These are phyloP conservation scores for Sebastes schlegelii DNA, from an alignment of 2,113 vertebrate genomes.

Conservation along the genomic window DNA sequence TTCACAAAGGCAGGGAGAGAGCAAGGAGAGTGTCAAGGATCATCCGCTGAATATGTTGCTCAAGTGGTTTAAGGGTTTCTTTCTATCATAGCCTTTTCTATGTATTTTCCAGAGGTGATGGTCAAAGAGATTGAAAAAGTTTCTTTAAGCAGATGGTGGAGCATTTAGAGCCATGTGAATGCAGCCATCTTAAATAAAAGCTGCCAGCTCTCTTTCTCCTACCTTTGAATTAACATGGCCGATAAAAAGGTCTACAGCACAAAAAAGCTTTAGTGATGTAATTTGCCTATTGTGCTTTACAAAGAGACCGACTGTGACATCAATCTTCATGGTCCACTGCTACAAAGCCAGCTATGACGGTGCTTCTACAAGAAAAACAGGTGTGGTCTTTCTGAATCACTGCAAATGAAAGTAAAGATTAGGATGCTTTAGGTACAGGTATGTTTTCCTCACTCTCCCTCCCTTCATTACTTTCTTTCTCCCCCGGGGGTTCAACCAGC, in stretches of 20 bases:
- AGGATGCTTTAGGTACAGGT: conserved; percentile 24
- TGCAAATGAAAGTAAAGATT: conserved; percentile 39
- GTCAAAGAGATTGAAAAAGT: conserved; percentile 16
- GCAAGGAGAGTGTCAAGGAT: conserved; percentile 21
- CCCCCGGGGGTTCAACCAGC: conserved; percentile 45
- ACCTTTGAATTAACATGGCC: conserved; percentile 34
- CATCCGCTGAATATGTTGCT: conserved; percentile 5
- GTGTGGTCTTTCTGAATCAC: conserved; percentile 17
- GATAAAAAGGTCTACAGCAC: conserved; percentile 38
- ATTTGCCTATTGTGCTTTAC: conserved; percentile 18
- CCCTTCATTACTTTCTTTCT: conserved; percentile 27
- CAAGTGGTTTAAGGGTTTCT: conserved; percentile 8
- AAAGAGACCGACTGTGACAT: conserved; percentile 7
- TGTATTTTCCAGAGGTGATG: conserved; percentile 3
- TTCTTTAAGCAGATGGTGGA: conserved; percentile 1
- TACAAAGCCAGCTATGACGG: conserved; percentile 9
- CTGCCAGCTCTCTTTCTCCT: conserved; percentile 29
- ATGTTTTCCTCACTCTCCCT: conserved; percentile 23
- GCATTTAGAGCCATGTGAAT: conserved; percentile 8
- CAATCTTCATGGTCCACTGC: conserved; percentile 9
- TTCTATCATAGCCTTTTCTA: conserved; percentile 6
- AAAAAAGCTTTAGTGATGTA: conserved; percentile 28
- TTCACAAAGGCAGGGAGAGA: conserved; percentile 22
- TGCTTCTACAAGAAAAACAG: conserved; percentile 21
- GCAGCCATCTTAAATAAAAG: conserved; percentile 35